Percentiles rank a stretch among this genome's conserved stretches.
Evolutionary conservation across 2,888 invertebrate species (phyloP).

Genomic region (Yponomeuta plumbellus): DNA sequence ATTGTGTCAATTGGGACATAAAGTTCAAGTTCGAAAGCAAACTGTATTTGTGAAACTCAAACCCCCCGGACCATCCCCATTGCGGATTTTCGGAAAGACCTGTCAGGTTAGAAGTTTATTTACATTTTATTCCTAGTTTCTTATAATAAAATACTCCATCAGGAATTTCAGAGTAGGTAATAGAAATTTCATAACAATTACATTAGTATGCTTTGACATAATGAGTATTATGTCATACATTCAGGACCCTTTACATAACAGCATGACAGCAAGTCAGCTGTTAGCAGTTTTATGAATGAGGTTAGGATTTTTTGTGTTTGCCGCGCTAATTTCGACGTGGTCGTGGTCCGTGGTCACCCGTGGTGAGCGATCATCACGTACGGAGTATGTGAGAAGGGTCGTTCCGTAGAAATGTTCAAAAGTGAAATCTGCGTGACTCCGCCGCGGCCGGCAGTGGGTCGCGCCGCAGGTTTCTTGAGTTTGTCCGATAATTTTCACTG

Average conservation of each 20-base stretch:
- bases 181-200: conserved; percentile 8
- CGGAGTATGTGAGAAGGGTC: conserved; percentile 26
- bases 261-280: conserved; percentile 51
- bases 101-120: conserved; percentile 60
- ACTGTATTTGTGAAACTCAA: conserved; percentile 82
- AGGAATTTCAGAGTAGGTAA: conserved; percentile 20
- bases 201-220: neutral
- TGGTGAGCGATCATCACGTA: neutral
- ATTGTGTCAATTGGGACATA: conserved; percentile 86
- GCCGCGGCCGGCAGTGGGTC: conserved; percentile 59
- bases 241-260: conserved; percentile 48
- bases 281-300: conserved; percentile 24
- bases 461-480: conserved; percentile 60
- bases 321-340: neutral
- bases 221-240: conserved; percentile 26
- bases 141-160: conserved; percentile 10
- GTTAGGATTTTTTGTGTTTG: conserved; percentile 2
- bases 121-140: conserved; percentile 16
- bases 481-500: conserved; percentile 63
- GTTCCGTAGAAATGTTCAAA: conserved; percentile 54
- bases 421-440: conserved; percentile 58
- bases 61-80: conserved; percentile 78
- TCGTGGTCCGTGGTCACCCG: neutral
- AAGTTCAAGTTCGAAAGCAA: conserved; percentile 79
- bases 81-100: conserved; percentile 72